These are phyloP conservation scores for Rhagologus leucostigma DNA, from an alignment of 2,113 vertebrate species.

Conservation along the genomic window DNA sequence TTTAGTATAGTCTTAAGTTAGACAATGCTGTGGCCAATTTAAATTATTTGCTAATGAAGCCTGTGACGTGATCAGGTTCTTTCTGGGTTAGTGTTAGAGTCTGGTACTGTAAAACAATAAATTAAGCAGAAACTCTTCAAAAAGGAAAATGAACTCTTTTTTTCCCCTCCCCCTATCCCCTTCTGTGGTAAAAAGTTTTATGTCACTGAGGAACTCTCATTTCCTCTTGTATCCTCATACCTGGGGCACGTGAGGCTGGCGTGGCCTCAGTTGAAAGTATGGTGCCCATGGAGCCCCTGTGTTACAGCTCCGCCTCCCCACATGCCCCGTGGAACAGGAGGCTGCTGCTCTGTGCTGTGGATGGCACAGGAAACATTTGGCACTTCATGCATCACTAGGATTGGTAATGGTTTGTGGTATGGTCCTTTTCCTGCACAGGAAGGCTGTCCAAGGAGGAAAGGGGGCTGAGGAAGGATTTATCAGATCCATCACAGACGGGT, in stretches of 20 bases:
- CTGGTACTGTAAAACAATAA: conserved; percentile 10
- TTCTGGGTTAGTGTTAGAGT: background rate
- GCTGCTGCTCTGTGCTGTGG: background rate
- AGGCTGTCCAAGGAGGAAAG: background rate
- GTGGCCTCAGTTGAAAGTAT: background rate
- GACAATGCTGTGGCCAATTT: background rate
- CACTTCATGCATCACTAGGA: fast-evolving
- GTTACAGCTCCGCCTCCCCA: background rate
- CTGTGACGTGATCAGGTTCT: background rate
- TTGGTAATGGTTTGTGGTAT: fast-evolving
- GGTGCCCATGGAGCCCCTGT: fast-evolving
- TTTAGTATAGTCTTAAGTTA: background rate
- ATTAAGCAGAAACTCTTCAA: background rate
- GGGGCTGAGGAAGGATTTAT: background rate
- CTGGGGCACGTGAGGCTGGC: background rate
- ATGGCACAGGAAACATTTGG: background rate
- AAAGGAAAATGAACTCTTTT: background rate
- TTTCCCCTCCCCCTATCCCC: fast-evolving
- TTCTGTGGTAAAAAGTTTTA: background rate
- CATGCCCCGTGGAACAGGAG: background rate
- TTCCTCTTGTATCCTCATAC: background rate
- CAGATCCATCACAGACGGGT: background rate
- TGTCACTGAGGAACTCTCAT: background rate
- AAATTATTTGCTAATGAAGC: background rate
- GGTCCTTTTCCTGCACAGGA: background rate